Percentiles rank a stretch among this genome's conserved stretches.
phyloP scores from a whole-genome alignment of 1,140 invertebrate genomes.

The Calliopsis andreniformis region DNA sequence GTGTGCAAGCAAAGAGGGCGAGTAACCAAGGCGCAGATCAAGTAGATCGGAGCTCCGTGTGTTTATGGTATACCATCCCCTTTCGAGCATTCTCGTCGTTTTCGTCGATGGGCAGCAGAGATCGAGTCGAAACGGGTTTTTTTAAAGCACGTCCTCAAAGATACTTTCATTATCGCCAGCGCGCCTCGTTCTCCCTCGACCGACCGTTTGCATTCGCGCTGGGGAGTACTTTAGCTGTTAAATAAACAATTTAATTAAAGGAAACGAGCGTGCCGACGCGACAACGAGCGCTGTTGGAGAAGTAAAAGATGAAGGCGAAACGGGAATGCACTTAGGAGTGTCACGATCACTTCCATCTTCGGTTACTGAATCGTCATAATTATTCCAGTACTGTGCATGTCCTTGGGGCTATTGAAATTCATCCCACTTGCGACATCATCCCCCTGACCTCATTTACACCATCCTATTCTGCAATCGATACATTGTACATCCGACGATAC shows the following conservation, averaged over 20 bases:
- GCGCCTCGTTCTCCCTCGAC: background rate
- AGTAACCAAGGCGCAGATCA: constrained; percentile 10
- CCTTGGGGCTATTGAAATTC: constrained; percentile 21
- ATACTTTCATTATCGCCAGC: constrained; percentile 30
- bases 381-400: constrained; percentile 8
- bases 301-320: background rate
- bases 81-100: constrained; percentile 5
- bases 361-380: constrained; percentile 2
- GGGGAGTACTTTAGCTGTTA: constrained; percentile 8
- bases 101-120: constrained; percentile 7
- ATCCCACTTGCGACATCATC: constrained; percentile 5
- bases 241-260: constrained; percentile 61
- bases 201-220: constrained; percentile 2
- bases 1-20: too few relatives aligned
- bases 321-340: background rate
- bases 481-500: constrained; percentile 12
- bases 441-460: constrained; percentile 13
- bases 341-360: background rate
- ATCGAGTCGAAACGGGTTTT: constrained; percentile 14
- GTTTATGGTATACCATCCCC: constrained; percentile 21
- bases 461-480: constrained; percentile 30
- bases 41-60: constrained; percentile 1
- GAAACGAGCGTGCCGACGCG: constrained; percentile 28
- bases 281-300: background rate
- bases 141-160: background rate